These are phyloP conservation scores for Festucalex cinctus DNA, from an alignment of 2,113 vertebrate species.

Conservation along the genomic window DNA sequence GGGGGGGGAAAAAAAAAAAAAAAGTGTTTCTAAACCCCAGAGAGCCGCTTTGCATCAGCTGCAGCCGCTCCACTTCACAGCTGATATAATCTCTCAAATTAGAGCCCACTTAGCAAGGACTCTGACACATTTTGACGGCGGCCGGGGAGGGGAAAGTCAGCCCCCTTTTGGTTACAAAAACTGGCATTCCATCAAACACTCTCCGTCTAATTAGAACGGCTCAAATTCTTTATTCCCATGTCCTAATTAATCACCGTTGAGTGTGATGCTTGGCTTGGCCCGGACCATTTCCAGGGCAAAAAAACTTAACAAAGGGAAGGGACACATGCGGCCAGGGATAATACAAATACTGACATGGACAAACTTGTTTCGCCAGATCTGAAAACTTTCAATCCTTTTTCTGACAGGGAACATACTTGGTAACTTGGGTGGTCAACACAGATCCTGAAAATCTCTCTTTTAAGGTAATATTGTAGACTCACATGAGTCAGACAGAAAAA, in stretches of 20 bases:
- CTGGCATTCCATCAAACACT: conserved; percentile 69
- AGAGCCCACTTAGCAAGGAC: conserved; percentile 72
- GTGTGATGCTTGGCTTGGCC: conserved; percentile 36
- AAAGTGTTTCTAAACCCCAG: conserved; percentile 48
- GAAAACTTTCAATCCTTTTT: not conserved
- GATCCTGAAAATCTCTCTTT: not conserved
- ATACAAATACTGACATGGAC: conserved; percentile 7
- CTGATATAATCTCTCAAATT: conserved; percentile 76
- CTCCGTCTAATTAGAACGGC: conserved; percentile 81
- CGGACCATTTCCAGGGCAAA: conserved; percentile 25
- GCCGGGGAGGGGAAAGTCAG: conserved; percentile 82
- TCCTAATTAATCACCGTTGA: conserved; percentile 79
- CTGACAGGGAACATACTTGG: not conserved
- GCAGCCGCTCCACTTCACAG: conserved; percentile 71
- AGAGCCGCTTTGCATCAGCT: conserved; percentile 49
- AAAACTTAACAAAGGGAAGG: conserved; percentile 29
- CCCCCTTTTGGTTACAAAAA: conserved; percentile 70
- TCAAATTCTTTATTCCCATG: conserved; percentile 73
- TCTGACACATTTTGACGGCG: conserved; percentile 73
- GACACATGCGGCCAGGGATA: conserved; percentile 30
- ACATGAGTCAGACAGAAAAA: no score
- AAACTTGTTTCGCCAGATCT: not conserved
- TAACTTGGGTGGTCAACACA: not conserved
- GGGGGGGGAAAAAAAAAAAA: conserved; percentile 29
- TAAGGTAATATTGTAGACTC: not conserved